phyloP scores from a whole-genome alignment of 1,140 invertebrate genomes.

The Odontomachus brunneus region DNA sequence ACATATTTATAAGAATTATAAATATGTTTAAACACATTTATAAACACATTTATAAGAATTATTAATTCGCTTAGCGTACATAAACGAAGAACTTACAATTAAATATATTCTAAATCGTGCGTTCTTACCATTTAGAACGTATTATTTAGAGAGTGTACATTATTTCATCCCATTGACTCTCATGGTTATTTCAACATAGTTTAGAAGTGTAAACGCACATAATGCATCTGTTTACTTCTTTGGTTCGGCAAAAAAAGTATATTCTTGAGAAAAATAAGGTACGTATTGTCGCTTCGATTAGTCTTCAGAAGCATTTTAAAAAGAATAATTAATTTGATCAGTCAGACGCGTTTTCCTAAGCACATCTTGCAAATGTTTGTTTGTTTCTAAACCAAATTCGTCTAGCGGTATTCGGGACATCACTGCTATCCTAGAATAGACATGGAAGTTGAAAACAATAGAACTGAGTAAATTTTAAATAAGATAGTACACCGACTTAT shows the following conservation, averaged over 20 bases:
- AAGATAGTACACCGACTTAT: neutral
- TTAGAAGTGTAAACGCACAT: conserved; percentile 33
- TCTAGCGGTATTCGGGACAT: conserved; percentile 87
- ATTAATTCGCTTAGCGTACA: no score
- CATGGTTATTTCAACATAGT: conserved; percentile 15
- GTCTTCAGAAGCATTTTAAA: conserved; percentile 70
- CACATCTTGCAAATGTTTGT: conserved; percentile 82
- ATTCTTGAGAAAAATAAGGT: conserved; percentile 6
- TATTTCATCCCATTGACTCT: neutral
- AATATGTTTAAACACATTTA: no score
- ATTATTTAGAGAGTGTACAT: neutral
- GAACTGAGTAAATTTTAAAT: neutral
- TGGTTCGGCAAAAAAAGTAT: conserved; percentile 43
- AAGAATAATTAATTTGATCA: conserved; percentile 75
- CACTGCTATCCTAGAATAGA: conserved; percentile 85
- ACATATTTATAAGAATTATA: no score
- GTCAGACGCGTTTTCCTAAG: conserved; percentile 80
- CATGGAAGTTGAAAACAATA: conserved; percentile 54
- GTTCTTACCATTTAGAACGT: neutral
- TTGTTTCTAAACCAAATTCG: conserved; percentile 86
- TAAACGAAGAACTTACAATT: no score
- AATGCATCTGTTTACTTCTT: conserved; percentile 59
- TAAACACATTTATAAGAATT: no score
- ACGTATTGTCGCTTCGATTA: conserved; percentile 2
- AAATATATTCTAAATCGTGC: no score